Percentiles rank a stretch among this genome's conserved stretches.
Conservation (phyloP, 2,797 vertebrate species). For the Protosalanx chinensis region DNA sequence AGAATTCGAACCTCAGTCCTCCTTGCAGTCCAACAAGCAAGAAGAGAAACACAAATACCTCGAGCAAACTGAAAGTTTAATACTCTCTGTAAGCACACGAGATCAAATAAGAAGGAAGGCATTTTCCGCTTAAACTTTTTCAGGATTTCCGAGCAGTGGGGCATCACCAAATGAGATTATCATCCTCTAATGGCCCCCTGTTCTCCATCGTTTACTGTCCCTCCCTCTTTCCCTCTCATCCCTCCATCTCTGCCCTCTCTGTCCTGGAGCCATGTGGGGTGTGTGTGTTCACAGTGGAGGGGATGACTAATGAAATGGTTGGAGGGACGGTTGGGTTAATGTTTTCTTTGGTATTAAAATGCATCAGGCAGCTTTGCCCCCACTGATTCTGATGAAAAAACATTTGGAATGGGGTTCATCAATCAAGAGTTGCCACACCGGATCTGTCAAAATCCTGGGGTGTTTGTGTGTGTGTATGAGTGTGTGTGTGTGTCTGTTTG, state of each 20-base stretch:
- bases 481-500: neutral
- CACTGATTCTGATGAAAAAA: conserved; percentile 77
- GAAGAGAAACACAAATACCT: neutral
- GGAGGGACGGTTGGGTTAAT: conserved; percentile 65
- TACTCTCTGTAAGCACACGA: neutral
- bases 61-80: neutral
- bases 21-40: too few relatives aligned
- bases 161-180: conserved; percentile 46
- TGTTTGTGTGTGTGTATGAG: conserved; percentile 3
- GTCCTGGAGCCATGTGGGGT: conserved; percentile 54
- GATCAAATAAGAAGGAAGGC: conserved; percentile 7
- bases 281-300: conserved; percentile 38
- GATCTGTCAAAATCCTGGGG: conserved; percentile 70
- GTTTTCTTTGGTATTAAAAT: conserved; percentile 77
- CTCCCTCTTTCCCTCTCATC: conserved; percentile 12
- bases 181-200: conserved; percentile 52
- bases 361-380: conserved; percentile 74
- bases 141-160: conserved; percentile 32
- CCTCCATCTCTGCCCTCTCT: conserved; percentile 29
- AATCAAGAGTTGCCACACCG: conserved; percentile 71
- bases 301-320: conserved; percentile 72
- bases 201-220: conserved; percentile 6
- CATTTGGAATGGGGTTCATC: conserved; percentile 76
- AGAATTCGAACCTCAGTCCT: too few relatives aligned
- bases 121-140: conserved; percentile 13